Evolutionary conservation across 2,797 vertebrate genomes (phyloP).

Genomic region (Macroramphosus scolopax): DNA sequence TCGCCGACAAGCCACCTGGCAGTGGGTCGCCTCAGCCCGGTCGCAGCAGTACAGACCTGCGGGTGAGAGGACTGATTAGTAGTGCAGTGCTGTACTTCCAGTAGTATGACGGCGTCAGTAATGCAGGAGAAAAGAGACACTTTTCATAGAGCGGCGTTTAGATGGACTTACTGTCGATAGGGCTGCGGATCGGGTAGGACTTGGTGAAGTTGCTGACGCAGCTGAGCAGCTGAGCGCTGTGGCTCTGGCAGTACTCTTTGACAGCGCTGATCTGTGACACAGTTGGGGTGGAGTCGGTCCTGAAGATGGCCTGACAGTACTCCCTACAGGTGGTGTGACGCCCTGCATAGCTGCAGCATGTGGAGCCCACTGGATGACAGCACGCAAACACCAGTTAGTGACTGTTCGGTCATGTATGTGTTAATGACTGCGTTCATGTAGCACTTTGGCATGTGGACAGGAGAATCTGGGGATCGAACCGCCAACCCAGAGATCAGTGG

Average conservation of each 20-base stretch:
- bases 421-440: no score
- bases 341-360: conserved; percentile 94
- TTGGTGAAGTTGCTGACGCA: conserved; percentile 97
- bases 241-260: conserved; percentile 90
- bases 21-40: conserved; percentile 88
- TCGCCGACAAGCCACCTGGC: conserved; percentile 88
- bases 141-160: no score
- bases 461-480: no score
- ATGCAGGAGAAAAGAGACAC: no score
- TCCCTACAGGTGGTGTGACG: conserved; percentile 96
- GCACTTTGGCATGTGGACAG: no score
- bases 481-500: no score
- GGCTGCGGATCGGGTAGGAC: conserved; percentile 94
- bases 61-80: not conserved
- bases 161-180: conserved; percentile 89
- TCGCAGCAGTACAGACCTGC: conserved; percentile 96
- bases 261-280: conserved; percentile 95
- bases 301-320: conserved; percentile 98
- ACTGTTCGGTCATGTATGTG: not conserved
- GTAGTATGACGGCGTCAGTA: no score
- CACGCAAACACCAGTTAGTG: not conserved
- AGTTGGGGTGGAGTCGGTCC: conserved; percentile 94
- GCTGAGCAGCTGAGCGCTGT: conserved; percentile 89
- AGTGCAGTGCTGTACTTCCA: no score
- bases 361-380: conserved; percentile 86